Conservation (phyloP, 1,140 invertebrate genomes). For the Pollicipes pollicipes region DNA sequence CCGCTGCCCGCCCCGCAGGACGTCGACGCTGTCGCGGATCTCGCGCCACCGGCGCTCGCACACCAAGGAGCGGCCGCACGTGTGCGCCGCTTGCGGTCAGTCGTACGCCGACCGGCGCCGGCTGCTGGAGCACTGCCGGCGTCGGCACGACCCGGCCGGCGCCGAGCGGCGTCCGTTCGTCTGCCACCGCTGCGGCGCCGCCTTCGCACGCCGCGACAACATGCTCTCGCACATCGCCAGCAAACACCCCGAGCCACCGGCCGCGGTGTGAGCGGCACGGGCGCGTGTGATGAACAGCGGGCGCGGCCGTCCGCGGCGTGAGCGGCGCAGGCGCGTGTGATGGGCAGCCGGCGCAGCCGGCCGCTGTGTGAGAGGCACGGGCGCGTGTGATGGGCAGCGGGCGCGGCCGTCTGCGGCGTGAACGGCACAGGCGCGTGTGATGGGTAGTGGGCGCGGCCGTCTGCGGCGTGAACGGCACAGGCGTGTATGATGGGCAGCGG, state of each 20-base stretch:
- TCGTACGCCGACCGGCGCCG: slow-evolving; percentile 20
- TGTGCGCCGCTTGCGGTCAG: slow-evolving; percentile 20
- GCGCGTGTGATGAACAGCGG: too few species aligned
- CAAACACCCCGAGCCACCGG: not conserved
- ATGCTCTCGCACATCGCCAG: not conserved
- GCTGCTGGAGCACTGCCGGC: slow-evolving; percentile 16
- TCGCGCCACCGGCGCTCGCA: slow-evolving; percentile 21
- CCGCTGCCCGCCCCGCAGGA: not conserved
- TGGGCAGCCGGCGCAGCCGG: too few species aligned
- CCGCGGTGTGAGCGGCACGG: too few species aligned
- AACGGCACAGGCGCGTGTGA: not conserved
- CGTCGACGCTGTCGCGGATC: slow-evolving; percentile 13
- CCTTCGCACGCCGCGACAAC: not conserved
- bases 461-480: too few species aligned
- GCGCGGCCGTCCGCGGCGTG: too few species aligned
- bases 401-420: too few species aligned
- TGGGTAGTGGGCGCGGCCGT: too few species aligned
- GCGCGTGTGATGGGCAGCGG: not conserved
- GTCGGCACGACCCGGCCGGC: not conserved
- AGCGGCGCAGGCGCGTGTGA: too few species aligned
- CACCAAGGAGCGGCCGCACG: slow-evolving; percentile 18
- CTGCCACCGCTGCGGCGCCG: not conserved
- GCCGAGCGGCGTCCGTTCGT: not conserved
- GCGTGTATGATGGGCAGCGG: too few species aligned
- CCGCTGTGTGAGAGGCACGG: too few species aligned